These are phyloP conservation scores for Barypeithes pellucidus DNA, from an alignment of 2,888 invertebrate species.

Conservation along the genomic window DNA sequence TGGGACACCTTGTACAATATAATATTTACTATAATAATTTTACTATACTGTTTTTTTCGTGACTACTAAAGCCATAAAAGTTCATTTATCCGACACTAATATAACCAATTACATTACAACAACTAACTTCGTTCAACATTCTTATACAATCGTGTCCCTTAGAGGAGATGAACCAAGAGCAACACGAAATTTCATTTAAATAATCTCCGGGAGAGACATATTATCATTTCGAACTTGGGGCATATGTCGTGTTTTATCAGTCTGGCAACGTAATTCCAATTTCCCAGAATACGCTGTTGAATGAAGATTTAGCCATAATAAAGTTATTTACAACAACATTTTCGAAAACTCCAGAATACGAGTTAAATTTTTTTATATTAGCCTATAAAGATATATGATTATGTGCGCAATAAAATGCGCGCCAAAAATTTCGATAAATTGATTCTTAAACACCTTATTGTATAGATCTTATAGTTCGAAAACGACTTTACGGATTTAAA, in stretches of 20 bases:
- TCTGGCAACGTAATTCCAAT: conserved; percentile 19
- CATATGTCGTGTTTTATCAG: conserved; percentile 25
- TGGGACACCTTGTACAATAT: no score
- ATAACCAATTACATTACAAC: neutral
- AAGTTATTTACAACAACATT: no score
- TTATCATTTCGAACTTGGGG: conserved; percentile 3
- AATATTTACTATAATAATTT: no score
- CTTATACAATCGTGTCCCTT: neutral
- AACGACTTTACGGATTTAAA: no score
- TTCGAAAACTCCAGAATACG: no score
- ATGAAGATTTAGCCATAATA: neutral
- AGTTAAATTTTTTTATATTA: no score
- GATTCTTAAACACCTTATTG: no score
- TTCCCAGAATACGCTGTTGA: conserved; percentile 17
- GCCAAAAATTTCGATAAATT: no score
- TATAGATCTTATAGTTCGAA: no score
- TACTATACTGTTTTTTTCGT: no score
- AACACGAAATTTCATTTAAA: neutral
- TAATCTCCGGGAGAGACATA: neutral
- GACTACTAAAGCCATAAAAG: neutral
- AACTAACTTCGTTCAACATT: neutral
- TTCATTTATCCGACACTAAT: neutral
- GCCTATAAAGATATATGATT: no score
- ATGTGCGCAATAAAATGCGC: no score
- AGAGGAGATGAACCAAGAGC: neutral